Base-by-base conservation (phyloP, 2,113 vertebrate genomes). In the Clupea harengus region DNA sequence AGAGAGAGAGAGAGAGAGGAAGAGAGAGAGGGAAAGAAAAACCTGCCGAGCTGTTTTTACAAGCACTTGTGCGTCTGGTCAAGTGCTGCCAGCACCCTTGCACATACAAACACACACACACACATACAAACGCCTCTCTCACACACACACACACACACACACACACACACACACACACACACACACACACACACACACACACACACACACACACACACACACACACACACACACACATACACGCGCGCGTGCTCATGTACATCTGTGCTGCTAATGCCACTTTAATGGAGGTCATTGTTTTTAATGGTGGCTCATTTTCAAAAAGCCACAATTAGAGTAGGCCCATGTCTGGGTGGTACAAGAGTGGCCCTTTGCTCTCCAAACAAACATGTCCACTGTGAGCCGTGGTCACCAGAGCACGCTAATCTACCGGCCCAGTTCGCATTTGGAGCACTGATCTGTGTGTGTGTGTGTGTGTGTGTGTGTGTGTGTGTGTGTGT, bases 201-300 rank as follows among this genome's bases (percentile, higher is more conserved):
- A 83, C 64, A 81, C 78, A 84, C 52, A 47, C 54, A 78, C 60
- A 57, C 18, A 81, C 25, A 28, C 15, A 86, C 20, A 84, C 87
- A 84, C 81, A 88, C 83, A 85, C 85, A 85, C 80, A 82, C 82
- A 86, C 80, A 84, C 85, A 85, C 52, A 85, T 44, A 86, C 46
- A 83, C 28, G 67, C 45, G 83, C 46, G 78, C 60, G 81, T 11
- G 85, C 88, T 86, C 82, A 44, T 90, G 91, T 89, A 89, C 92
- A 92, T 93, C 89, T 93, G 91, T 92, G 91, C 91, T 90, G 78
- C 88, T 94, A 93, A 93, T 93, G 85, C 92, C 81, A 45, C 89
- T 92, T 93, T 94, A 95, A 94, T 95, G 91, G 92, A 92, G 91
- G 91, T 92, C 94, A 95, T 95, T 95, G 91, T 85, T 93, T 94